phyloP scores from a whole-genome alignment of 2,797 vertebrate genomes.

The Carduelis carduelis region DNA sequence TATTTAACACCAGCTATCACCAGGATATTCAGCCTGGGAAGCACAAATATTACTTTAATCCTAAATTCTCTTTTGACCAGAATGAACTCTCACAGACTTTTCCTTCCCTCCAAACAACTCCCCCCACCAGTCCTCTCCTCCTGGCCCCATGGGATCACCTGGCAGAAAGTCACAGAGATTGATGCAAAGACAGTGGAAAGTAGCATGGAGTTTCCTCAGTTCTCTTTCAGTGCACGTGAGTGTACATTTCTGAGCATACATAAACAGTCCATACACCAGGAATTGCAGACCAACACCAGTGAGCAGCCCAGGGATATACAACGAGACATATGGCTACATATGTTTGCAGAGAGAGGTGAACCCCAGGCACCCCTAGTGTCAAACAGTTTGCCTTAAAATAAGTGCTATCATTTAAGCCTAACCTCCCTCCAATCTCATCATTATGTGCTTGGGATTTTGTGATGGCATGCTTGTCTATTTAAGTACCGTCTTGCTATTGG shows the following conservation, averaged over 20 bases:
- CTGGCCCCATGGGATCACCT: not conserved
- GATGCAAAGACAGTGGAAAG: not conserved
- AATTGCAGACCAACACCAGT: not conserved
- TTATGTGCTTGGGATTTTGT: not conserved
- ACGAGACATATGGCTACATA: not conserved
- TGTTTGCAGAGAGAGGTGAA: not conserved
- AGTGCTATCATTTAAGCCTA: not conserved
- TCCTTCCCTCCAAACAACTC: not conserved
- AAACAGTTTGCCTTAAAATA: not conserved
- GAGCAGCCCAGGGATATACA: not conserved
- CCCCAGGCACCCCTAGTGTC: not conserved
- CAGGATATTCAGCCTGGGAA: not conserved
- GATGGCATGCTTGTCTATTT: not conserved
- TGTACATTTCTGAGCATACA: accelerated
- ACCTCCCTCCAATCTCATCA: not conserved
- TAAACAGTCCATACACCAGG: not conserved
- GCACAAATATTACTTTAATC: not conserved
- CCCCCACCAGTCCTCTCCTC: not conserved
- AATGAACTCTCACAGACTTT: not conserved
- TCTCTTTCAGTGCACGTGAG: not conserved
- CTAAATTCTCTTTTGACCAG: not conserved
- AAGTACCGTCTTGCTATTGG: not conserved
- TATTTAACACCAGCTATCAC: not conserved
- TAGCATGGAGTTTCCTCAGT: not conserved
- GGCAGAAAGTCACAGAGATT: not conserved